Percentiles rank a stretch among this genome's conserved stretches.
Conservation (phyloP, 2,888 invertebrate species). For the Drosophila lacicola region DNA sequence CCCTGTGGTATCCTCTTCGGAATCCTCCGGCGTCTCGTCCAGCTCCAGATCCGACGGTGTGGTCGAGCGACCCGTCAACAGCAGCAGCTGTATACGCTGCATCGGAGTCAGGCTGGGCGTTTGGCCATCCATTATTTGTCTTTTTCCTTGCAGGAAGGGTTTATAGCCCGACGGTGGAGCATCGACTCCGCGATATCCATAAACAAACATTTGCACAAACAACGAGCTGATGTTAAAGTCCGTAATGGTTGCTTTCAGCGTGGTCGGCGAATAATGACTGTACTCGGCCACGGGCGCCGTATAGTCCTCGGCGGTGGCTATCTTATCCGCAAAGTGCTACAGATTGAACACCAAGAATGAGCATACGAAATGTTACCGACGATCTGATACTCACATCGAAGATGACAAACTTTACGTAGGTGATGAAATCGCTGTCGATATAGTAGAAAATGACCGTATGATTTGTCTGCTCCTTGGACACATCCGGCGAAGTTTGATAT, state of each 20-base stretch:
- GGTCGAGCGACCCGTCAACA: conserved; percentile 46
- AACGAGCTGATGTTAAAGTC: conserved; percentile 69
- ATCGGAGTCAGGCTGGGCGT: conserved; percentile 37
- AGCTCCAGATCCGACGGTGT: conserved; percentile 8
- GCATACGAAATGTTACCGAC: too few species aligned
- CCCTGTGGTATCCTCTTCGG: neutral
- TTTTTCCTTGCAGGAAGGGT: conserved; percentile 54
- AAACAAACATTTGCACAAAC: conserved; percentile 81
- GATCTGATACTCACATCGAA: conserved; percentile 72
- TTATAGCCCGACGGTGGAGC: conserved; percentile 58
- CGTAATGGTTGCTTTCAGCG: conserved; percentile 79
- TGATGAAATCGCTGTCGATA: conserved; percentile 78
- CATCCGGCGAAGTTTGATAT: conserved; percentile 67
- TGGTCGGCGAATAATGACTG: conserved; percentile 74
- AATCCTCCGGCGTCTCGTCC: neutral
- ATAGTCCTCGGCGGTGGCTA: conserved; percentile 39
- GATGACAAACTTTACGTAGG: conserved; percentile 76
- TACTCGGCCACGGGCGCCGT: conserved; percentile 73
- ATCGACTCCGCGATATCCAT: conserved; percentile 73
- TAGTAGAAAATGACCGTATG: conserved; percentile 80
- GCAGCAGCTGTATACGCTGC: conserved; percentile 58
- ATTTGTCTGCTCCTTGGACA: conserved; percentile 45
- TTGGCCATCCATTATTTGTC: neutral
- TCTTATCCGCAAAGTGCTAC: conserved; percentile 64
- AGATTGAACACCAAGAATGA: neutral